Percentiles rank a stretch among this genome's conserved stretches.
Conservation (phyloP, 2,888 invertebrate genomes). For the Gymnoscelis rufifasciata region DNA sequence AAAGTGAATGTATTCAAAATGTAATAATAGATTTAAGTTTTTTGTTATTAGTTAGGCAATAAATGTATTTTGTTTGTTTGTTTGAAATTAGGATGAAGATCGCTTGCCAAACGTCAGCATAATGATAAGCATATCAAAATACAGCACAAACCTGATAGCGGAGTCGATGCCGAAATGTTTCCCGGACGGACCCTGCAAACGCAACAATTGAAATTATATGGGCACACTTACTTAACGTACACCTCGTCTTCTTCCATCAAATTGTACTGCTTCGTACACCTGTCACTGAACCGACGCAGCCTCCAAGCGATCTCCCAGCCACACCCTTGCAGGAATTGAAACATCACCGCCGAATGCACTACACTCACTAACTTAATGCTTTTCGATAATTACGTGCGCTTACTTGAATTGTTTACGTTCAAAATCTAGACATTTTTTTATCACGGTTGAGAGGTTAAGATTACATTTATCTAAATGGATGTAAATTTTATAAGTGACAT, state of each 20-base stretch:
- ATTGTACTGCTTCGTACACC: conserved; percentile 8
- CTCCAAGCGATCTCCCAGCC: conserved; percentile 16
- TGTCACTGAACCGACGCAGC: conserved; percentile 14
- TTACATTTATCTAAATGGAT: conserved; percentile 24
- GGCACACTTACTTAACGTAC: conserved; percentile 20
- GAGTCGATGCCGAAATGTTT: conserved; percentile 34
- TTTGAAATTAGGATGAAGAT: too few species aligned
- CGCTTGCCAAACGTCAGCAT: too few species aligned
- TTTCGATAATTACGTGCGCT: conserved; percentile 42
- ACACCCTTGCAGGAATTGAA: conserved; percentile 15
- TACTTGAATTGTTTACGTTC: conserved; percentile 33
- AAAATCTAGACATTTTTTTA: conserved; percentile 36
- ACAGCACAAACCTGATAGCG: conserved; percentile 21
- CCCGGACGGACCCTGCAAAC: conserved; percentile 34
- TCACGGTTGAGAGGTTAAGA: conserved; percentile 29
- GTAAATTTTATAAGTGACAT: conserved; percentile 16
- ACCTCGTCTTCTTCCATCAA: conserved; percentile 17
- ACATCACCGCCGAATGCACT: conserved; percentile 13
- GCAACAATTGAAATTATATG: conserved; percentile 9
- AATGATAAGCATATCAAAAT: conserved; percentile 10
- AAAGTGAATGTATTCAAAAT: too few species aligned
- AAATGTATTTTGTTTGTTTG: too few species aligned
- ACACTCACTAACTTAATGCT: conserved; percentile 12
- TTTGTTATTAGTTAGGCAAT: too few species aligned
- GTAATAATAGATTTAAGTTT: too few species aligned